Percentiles rank a stretch among this genome's conserved stretches.
Evolutionary conservation across 53 echinoderm and acorn worm species (phyloP).

Genomic region (Pentamera pediparva): DNA sequence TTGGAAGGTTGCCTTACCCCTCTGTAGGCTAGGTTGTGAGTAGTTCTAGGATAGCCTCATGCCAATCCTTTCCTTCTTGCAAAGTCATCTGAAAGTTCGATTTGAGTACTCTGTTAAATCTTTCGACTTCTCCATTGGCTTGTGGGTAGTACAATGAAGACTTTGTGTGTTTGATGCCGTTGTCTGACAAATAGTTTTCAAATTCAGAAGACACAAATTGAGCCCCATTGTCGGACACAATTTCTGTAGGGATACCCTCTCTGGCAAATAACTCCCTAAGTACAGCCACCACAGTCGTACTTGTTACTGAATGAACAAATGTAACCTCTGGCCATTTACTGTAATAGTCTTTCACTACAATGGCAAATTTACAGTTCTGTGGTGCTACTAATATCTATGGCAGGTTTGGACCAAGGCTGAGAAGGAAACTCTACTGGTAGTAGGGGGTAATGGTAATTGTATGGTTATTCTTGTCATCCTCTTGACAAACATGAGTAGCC

Average conservation of each 20-base stretch:
- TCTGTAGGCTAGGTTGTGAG: not conserved
- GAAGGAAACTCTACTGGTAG: constrained; percentile 48
- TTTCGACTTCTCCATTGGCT: constrained; percentile 44
- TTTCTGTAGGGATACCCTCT: constrained; percentile 44
- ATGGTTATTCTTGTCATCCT: constrained; percentile 42
- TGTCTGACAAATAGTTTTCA: constrained; percentile 24
- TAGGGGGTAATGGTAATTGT: constrained; percentile 35
- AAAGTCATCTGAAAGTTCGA: constrained; percentile 34
- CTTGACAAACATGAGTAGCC: constrained; percentile 39
- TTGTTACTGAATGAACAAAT: constrained; percentile 13
- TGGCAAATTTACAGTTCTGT: constrained; percentile 22
- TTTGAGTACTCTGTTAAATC: constrained; percentile 46
- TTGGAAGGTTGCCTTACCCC: not conserved
- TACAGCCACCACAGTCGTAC: not conserved
- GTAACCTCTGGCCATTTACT: constrained; percentile 58
- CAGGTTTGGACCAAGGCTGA: constrained; percentile 51
- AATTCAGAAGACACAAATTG: constrained; percentile 53
- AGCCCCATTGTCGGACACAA: constrained; percentile 51
- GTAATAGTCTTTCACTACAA: constrained; percentile 26
- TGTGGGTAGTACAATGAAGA: constrained; percentile 49
- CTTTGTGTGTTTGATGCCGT: constrained; percentile 38
- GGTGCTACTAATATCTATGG: constrained; percentile 48
- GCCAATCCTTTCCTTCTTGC: constrained; percentile 15
- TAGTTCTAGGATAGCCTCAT: constrained; percentile 7
- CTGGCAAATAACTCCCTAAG: constrained; percentile 19